Conservation (phyloP, 2,888 invertebrate genomes). For the Eristalis pertinax region DNA sequence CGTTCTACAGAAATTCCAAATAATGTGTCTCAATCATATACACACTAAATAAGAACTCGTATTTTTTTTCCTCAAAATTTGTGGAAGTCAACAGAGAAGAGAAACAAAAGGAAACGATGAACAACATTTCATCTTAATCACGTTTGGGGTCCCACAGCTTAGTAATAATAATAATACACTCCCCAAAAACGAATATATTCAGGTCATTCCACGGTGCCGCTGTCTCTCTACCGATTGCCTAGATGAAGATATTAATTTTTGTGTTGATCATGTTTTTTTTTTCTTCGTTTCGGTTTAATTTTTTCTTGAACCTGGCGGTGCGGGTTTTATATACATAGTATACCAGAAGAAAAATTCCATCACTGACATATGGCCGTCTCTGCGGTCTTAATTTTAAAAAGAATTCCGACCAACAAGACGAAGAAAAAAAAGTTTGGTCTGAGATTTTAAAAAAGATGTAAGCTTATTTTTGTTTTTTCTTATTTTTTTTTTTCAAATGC, state of each 20-base stretch:
- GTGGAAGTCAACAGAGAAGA: background rate
- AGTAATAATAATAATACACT: constrained; percentile 67
- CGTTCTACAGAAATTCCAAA: background rate
- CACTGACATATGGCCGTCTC: constrained; percentile 5
- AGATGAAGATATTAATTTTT: constrained; percentile 69
- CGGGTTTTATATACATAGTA: constrained; percentile 4
- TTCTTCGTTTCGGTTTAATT: constrained; percentile 1
- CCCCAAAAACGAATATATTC: constrained; percentile 37
- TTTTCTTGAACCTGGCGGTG: background rate
- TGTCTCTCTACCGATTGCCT: constrained; percentile 44
- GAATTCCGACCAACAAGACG: background rate
- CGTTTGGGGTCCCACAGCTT: constrained; percentile 62
- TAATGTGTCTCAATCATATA: constrained; percentile 61
- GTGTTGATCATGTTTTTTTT: constrained; percentile 26
- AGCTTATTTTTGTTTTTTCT: constrained; percentile 7
- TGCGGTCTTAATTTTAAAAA: constrained; percentile 13
- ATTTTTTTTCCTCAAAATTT: constrained; percentile 35
- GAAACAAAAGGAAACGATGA: constrained; percentile 8
- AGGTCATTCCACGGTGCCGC: constrained; percentile 38
- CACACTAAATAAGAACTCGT: constrained; percentile 58
- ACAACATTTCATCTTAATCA: constrained; percentile 70
- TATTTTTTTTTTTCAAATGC: background rate
- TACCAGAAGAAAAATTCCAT: background rate
- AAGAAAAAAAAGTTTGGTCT: constrained; percentile 1
- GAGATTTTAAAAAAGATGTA: constrained; percentile 38